Base-by-base conservation (phyloP, 2,888 invertebrate species). In the Epistrophe grossulariae region DNA sequence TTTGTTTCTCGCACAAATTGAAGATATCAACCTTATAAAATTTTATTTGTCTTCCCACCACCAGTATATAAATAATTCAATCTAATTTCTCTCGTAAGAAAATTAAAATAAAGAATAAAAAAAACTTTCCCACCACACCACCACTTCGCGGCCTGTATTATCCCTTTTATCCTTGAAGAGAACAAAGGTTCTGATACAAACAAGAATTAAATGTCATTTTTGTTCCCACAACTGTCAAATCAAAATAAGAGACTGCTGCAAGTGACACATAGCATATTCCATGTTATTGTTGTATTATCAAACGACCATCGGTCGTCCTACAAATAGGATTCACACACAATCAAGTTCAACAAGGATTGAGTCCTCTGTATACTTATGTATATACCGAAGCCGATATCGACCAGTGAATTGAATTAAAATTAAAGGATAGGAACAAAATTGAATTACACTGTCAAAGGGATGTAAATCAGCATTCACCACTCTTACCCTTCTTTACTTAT, bases 171-270 rank as follows among this genome's bases (percentile, higher is more conserved):
- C 48, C 50, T 48, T 48, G 2, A 31, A 48, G 11, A 4, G 17
- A 55, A 28, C 13, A 19, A 45, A 43, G 66, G 66, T 19, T 50
- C 60, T 24, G n/a, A 6, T 35, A 59, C 70, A 81, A 76, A 73
- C 60, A 70, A 38, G 17, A 74, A 48, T 70, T 59, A 59, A 74
- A 79, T 74, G 79, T 79, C 85, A 82, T 87, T 48, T 60, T 15
- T 70, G 78, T 88, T 88, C 88, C 88, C 88, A 88, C 88, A 88
- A 83, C 74, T 85, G 88, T 88, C 88, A 85, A 59, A 88, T 82
- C 79, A 72, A 72, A 83, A 60, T 72, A 79, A 88, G 62, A 80
- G 76, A 40, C 55, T 70, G 13, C 85, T 88, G 88, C 80, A 83
- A 85, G 77, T 85, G 88, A 88, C 88, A 88, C 76, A 76, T 57